These are phyloP conservation scores for Acropternis orthonyx DNA, from an alignment of 2,797 vertebrate species.

Conservation along the genomic window DNA sequence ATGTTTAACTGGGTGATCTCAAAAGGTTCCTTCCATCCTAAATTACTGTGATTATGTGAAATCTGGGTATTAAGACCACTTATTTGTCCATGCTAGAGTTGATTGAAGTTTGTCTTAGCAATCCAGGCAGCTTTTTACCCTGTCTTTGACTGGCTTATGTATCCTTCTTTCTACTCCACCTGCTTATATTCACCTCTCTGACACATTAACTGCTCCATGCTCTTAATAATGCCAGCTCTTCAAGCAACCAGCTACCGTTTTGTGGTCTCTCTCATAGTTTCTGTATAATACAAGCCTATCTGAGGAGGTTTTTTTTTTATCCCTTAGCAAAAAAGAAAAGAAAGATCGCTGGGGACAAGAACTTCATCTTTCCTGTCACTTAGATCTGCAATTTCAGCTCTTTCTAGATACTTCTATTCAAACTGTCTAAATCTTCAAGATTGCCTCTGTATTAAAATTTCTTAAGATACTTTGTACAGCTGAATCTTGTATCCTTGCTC, in stretches of 20 bases:
- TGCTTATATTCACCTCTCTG: background rate
- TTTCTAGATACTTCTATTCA: constrained; percentile 41
- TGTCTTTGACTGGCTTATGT: background rate
- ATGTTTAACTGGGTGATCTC: background rate
- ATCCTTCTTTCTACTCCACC: background rate
- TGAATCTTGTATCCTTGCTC: constrained; percentile 13
- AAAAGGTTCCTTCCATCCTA: background rate
- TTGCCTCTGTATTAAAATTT: constrained; percentile 46
- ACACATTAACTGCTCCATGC: background rate
- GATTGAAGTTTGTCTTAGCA: background rate
- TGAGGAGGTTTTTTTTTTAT: background rate
- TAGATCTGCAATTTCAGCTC: constrained; percentile 33
- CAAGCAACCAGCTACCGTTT: background rate
- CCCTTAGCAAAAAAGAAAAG: background rate
- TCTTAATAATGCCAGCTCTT: background rate
- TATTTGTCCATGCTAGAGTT: background rate
- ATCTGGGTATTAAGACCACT: background rate
- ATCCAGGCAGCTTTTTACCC: background rate
- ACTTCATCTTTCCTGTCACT: constrained; percentile 22
- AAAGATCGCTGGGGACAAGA: background rate
- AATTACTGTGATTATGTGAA: background rate
- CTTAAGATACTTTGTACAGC: constrained; percentile 2
- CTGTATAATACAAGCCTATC: background rate
- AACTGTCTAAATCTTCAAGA: constrained; percentile 48
- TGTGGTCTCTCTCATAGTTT: background rate